Evolutionary conservation across 2,113 vertebrate genomes (phyloP).

Genomic region (Pipra filicauda): DNA sequence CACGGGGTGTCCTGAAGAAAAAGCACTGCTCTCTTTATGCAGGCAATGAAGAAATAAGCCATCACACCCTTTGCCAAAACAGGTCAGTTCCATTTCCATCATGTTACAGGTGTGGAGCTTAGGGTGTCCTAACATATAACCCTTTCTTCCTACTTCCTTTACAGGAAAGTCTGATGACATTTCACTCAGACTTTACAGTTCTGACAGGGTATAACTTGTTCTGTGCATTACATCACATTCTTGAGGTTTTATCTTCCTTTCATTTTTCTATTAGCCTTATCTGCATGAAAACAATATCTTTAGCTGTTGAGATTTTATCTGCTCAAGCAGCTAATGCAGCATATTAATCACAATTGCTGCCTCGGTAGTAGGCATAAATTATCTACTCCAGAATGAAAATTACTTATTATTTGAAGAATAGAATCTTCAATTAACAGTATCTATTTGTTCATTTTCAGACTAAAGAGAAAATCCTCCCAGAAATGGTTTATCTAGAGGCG

Average conservation of each 20-base stretch:
- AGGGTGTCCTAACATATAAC: not conserved
- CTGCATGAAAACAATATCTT: conserved; percentile 32
- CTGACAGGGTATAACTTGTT: not conserved
- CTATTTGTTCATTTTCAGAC: not conserved
- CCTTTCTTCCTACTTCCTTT: not conserved
- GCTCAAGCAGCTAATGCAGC: not conserved
- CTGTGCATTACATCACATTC: not conserved
- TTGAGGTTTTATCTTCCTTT: not conserved
- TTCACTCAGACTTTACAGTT: not conserved
- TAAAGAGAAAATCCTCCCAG: not conserved
- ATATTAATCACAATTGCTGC: conserved; percentile 18
- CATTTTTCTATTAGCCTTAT: conserved; percentile 30
- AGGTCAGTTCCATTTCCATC: not conserved
- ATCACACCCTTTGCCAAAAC: not conserved
- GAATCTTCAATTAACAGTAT: not conserved
- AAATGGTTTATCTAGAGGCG: not conserved
- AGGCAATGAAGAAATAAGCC: not conserved
- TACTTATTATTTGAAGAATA: not conserved
- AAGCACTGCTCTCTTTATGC: not conserved
- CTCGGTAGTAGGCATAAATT: not conserved
- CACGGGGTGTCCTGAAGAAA: not conserved
- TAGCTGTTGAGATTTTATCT: conserved; percentile 37
- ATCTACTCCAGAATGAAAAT: not conserved
- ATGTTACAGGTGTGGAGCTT: not conserved
- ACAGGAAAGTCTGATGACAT: not conserved